These are phyloP conservation scores for Cataglyphis rosenhaueri DNA, from an alignment of 2,888 invertebrate genomes.

Conservation along the genomic window DNA sequence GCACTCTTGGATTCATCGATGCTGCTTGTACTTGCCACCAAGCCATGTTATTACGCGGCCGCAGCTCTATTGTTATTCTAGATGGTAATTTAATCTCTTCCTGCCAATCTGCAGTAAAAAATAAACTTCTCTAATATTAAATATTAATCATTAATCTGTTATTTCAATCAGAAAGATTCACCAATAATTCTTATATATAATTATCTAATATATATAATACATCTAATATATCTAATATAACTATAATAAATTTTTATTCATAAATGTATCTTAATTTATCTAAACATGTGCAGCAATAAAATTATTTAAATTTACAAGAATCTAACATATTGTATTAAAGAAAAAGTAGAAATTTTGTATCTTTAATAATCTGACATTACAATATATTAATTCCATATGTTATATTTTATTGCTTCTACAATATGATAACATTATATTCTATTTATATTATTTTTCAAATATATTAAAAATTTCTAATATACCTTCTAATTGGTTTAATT, in stretches of 20 bases:
- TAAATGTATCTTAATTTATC: not conserved
- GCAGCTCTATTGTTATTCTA: constrained; percentile 91
- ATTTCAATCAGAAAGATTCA: not conserved
- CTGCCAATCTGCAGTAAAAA: constrained; percentile 87
- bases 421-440: too few species aligned
- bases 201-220: not conserved
- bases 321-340: not conserved
- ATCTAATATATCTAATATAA: too few species aligned
- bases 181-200: not conserved
- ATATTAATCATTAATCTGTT: not conserved
- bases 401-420: not conserved
- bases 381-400: too few species aligned
- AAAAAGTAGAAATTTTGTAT: not conserved
- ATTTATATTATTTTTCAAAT: constrained; percentile 7
- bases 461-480: constrained; percentile 56
- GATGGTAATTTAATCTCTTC: constrained; percentile 92
- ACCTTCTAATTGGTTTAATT: constrained; percentile 96
- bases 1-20: constrained; percentile 96
- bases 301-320: not conserved
- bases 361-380: not conserved
- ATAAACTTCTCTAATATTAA: not conserved
- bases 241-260: not conserved
- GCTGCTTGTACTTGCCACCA: constrained; percentile 94
- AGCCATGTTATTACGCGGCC: constrained; percentile 92
- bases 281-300: not conserved